Percentiles rank a stretch among this genome's conserved stretches.
Evolutionary conservation across 2,797 vertebrate species (phyloP).

Genomic region (Anguilla obscura): DNA sequence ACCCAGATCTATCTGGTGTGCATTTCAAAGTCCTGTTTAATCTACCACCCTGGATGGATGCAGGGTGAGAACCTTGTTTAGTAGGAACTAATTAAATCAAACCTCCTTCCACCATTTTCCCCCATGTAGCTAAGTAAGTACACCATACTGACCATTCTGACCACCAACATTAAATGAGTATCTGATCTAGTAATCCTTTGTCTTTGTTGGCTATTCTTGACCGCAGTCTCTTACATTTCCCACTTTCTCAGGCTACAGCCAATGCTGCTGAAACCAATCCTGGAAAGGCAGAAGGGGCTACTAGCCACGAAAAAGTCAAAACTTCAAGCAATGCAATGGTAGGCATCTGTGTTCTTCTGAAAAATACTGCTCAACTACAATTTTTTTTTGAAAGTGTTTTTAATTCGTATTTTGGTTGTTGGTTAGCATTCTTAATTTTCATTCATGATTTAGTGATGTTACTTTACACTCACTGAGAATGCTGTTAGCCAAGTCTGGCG

Average conservation of each 20-base stretch:
- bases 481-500: too few species aligned
- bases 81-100: not conserved
- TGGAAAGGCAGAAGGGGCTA: not conserved
- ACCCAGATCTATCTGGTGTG: not conserved
- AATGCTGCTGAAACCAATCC: not conserved
- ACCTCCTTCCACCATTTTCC: not conserved
- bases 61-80: not conserved
- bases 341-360: not conserved
- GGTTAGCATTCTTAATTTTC: too few species aligned
- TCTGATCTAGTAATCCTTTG: not conserved
- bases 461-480: too few species aligned
- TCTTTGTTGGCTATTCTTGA: not conserved
- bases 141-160: not conserved
- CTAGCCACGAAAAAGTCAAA: not conserved
- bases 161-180: not conserved
- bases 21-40: not conserved
- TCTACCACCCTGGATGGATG: not conserved
- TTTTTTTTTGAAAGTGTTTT: too few species aligned
- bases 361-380: too few species aligned
- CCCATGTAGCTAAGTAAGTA: not conserved
- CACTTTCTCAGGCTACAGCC: slow-evolving; percentile 2
- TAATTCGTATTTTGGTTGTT: too few species aligned
- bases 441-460: too few species aligned
- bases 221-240: not conserved
- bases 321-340: not conserved